phyloP scores from a whole-genome alignment of 2,113 vertebrate genomes.

The Cephalopholis sonnerati region DNA sequence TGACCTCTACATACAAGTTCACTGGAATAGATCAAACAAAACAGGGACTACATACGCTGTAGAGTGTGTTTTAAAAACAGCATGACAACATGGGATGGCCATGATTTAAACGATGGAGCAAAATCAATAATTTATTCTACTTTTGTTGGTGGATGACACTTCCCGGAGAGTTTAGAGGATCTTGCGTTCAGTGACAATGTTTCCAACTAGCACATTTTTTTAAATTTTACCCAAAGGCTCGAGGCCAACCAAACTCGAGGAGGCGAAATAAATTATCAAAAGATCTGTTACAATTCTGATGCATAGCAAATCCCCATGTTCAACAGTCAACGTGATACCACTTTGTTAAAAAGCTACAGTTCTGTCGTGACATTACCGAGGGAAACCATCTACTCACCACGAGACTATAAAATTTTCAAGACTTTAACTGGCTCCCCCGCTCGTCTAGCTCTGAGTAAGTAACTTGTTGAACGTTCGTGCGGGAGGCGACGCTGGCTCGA shows the following conservation, averaged over 20 bases:
- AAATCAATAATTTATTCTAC: constrained; percentile 42
- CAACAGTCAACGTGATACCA: constrained; percentile 44
- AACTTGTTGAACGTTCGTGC: constrained; percentile 31
- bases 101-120: constrained; percentile 29
- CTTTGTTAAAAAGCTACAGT: constrained; percentile 48
- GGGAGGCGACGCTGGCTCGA: constrained; percentile 33
- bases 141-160: constrained; percentile 22
- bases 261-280: constrained; percentile 37
- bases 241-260: not conserved
- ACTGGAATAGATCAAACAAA: constrained; percentile 23
- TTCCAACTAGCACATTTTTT: not conserved
- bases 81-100: constrained; percentile 40
- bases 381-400: constrained; percentile 37
- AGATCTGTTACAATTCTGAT: constrained; percentile 38
- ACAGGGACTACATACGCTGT: not conserved
- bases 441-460: constrained; percentile 14
- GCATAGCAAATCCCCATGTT: constrained; percentile 46
- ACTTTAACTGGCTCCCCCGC: constrained; percentile 19
- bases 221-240: constrained; percentile 16
- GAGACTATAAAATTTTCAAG: constrained; percentile 37
- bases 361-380: constrained; percentile 22
- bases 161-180: constrained; percentile 50
- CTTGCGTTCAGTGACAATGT: constrained; percentile 46
- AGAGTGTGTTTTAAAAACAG: constrained; percentile 24
- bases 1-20: constrained; percentile 7